phyloP scores from a whole-genome alignment of 2,888 invertebrate genomes.

The Drosophila ezoana region DNA sequence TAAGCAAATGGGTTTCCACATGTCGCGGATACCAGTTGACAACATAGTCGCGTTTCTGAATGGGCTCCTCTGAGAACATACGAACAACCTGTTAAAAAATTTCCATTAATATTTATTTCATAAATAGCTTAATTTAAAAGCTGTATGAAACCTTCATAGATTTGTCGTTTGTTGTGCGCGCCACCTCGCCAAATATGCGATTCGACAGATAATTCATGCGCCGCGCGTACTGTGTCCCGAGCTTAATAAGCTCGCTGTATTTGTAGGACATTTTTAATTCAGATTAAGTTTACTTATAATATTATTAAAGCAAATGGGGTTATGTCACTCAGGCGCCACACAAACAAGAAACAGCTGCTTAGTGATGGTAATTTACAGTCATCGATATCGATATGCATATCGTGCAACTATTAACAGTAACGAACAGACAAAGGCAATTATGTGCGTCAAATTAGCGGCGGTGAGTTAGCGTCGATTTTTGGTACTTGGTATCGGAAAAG shows the following conservation, averaged over 20 bases:
- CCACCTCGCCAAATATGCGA: slow-evolving; percentile 95
- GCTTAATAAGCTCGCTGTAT: slow-evolving; percentile 89
- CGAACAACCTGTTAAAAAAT: slow-evolving; percentile 86
- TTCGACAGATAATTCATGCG: slow-evolving; percentile 95
- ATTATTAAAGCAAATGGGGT: slow-evolving; percentile 36
- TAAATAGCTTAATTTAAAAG: neutral
- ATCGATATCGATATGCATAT: slow-evolving; percentile 26
- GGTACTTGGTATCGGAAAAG: too few species aligned
- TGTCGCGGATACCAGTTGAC: slow-evolving; percentile 95
- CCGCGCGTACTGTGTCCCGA: slow-evolving; percentile 91
- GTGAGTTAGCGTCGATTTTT: too few species aligned
- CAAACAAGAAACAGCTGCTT: slow-evolving; percentile 50
- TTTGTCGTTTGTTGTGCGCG: slow-evolving; percentile 89
- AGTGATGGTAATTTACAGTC: neutral
- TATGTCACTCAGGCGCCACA: slow-evolving; percentile 53
- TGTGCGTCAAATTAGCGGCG: too few species aligned
- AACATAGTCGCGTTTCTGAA: slow-evolving; percentile 90
- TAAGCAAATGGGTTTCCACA: slow-evolving; percentile 90
- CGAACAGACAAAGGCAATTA: too few species aligned
- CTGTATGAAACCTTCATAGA: slow-evolving; percentile 89
- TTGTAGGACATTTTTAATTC: slow-evolving; percentile 86
- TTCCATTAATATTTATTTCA: neutral
- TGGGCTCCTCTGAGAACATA: slow-evolving; percentile 91
- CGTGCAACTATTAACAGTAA: too few species aligned
- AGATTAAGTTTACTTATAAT: neutral